These are phyloP conservation scores for Cephus spinipes DNA, from an alignment of 2,888 invertebrate genomes.

Conservation along the genomic window DNA sequence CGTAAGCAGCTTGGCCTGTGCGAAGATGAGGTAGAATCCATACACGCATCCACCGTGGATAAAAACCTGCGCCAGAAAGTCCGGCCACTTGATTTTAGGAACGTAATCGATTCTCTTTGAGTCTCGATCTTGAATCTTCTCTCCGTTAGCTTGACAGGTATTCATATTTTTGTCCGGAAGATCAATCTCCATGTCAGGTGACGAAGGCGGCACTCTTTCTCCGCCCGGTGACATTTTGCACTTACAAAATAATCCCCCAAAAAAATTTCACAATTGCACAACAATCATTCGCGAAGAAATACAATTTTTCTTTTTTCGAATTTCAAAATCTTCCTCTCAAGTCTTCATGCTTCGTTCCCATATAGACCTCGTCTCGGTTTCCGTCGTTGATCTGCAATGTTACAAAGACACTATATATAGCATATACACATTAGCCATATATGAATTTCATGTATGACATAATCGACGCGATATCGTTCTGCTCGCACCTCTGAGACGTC, in stretches of 20 bases:
- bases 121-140: constrained; percentile 54
- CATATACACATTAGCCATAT: no score
- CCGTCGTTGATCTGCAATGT: no score
- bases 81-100: constrained; percentile 79
- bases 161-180: constrained; percentile 20
- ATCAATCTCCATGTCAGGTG: constrained; percentile 27
- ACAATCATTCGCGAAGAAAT: neutral
- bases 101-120: constrained; percentile 65
- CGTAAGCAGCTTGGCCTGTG: constrained; percentile 74
- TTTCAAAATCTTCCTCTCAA: constrained; percentile 10
- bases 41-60: constrained; percentile 79
- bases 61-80: constrained; percentile 76
- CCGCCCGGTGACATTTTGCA: constrained; percentile 41
- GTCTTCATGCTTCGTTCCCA: neutral
- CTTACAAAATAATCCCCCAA: neutral
- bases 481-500: no score
- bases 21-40: constrained; percentile 76
- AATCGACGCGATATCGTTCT: no score
- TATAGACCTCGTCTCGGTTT: no score
- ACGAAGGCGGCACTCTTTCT: constrained; percentile 29
- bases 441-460: no score
- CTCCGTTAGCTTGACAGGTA: constrained; percentile 60
- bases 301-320: neutral
- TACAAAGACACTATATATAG: no score
- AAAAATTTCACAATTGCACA: no score